Evolutionary conservation across 2,797 vertebrate species (phyloP).

Genomic region (Streptopelia turtur): DNA sequence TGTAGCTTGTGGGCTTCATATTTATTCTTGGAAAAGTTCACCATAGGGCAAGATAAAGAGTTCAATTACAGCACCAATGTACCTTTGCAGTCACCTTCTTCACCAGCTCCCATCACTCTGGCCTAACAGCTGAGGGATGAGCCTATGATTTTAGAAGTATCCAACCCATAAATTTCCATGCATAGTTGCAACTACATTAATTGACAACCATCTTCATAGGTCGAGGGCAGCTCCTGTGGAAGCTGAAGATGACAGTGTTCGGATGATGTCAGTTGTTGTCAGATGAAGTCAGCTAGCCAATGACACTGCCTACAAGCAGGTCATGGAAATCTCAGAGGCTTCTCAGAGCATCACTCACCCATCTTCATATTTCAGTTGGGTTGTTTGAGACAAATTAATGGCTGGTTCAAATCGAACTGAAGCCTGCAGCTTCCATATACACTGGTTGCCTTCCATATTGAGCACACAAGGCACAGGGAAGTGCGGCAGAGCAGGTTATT

Average conservation of each 20-base stretch:
- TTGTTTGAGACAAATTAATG: neutral
- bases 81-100: neutral
- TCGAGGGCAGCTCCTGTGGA: neutral
- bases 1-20: neutral
- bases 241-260: neutral
- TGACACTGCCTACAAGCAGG: rapidly evolving
- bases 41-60: neutral
- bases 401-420: neutral
- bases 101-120: neutral
- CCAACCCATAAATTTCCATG: neutral
- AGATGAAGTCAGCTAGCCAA: neutral
- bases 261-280: neutral
- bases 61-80: neutral
- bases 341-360: neutral
- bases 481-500: neutral
- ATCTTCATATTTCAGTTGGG: neutral
- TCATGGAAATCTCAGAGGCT: neutral
- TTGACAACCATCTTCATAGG: neutral
- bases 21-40: neutral
- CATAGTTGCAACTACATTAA: neutral
- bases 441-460: neutral
- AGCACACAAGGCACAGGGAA: neutral
- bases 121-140: neutral
- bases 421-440: neutral
- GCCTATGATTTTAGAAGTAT: neutral